Base-by-base conservation (phyloP, 2,797 vertebrate genomes). In the Prunella strophiata region DNA sequence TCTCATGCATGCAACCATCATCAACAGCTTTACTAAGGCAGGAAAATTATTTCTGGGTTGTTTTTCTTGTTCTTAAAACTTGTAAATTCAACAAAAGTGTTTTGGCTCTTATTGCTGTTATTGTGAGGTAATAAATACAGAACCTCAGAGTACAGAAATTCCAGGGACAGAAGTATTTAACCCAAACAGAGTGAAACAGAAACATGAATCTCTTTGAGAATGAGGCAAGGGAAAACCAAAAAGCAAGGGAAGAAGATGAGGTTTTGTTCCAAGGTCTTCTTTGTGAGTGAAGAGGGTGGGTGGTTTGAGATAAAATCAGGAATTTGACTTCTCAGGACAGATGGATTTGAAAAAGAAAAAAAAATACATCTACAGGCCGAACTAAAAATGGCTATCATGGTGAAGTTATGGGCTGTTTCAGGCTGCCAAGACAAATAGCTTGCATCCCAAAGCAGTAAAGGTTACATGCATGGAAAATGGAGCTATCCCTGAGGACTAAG, bases 381-480 rank as follows among this genome's bases (percentile, higher is more conserved):
- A 92, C 91, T 94, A 85, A 94, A 91, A 95, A 88, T 54, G 90
- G 87, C 96, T 97, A 97, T 96, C 93, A 50, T 67, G 89, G 95
- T 93, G 80, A 96, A 93, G 89, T 95, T 95, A 79, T 87, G 76
- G 79, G 81, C 45, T 85, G 66, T 20, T 87, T 62, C 47, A 45
- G 58, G 51, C 89, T 96, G 94, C 96, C 93, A 93, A 97, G 88
- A 87, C 70, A 91, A 95, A 94, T 38, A 80, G 38, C 65, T 70
- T 54, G 55, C 73, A 88, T 95, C 94, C 75, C 85, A 94, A 84
- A 92, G 89, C 93, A 94, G 94, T 94, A 96, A 96, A 96, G 92
- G 91, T 96, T 97, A 97, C 89, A 68, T 66, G 79, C 85, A 94
- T 89, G 87, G 93, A 95, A 96, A 97, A 94, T 15, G 36, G 94